phyloP scores from a whole-genome alignment of 2,888 invertebrate genomes.

The Limenitis camilla region DNA sequence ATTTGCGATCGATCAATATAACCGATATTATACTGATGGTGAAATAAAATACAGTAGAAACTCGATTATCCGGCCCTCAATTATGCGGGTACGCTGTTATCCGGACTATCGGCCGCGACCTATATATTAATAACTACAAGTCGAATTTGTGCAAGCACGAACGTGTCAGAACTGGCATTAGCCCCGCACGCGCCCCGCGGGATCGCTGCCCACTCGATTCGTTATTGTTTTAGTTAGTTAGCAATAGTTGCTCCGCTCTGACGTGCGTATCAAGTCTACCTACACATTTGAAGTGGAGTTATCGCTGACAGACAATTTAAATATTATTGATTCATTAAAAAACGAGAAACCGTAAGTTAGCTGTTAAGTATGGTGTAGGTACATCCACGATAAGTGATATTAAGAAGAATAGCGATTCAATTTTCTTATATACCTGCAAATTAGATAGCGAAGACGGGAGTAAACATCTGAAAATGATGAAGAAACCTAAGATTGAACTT shows the following conservation, averaged over 20 bases:
- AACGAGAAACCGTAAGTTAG: conserved; percentile 30
- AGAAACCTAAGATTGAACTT: conserved; percentile 29
- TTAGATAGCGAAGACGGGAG: conserved; percentile 27
- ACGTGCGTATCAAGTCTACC: conserved; percentile 20
- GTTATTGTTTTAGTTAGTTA: conserved; percentile 4
- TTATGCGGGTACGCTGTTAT: conserved; percentile 4
- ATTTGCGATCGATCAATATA: no score
- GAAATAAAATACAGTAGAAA: no score
- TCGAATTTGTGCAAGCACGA: not conserved
- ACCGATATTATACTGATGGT: no score
- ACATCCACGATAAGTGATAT: conserved; percentile 32
- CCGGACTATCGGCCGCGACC: not conserved
- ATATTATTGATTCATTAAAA: conserved; percentile 30
- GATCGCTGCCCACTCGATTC: not conserved
- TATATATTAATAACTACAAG: not conserved
- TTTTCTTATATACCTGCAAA: conserved; percentile 28
- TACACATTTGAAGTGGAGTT: conserved; percentile 30
- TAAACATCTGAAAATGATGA: conserved; percentile 30
- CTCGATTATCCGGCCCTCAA: conserved; percentile 7
- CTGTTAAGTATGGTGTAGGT: conserved; percentile 31
- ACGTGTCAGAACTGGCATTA: conserved; percentile 3
- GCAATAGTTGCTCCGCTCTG: conserved; percentile 6
- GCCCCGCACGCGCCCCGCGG: no score
- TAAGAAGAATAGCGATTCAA: conserved; percentile 29
- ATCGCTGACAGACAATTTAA: conserved; percentile 30